These are phyloP conservation scores for Corynorhinus townsendii DNA, from an alignment of 2,113 vertebrate genomes.

Conservation along the genomic window DNA sequence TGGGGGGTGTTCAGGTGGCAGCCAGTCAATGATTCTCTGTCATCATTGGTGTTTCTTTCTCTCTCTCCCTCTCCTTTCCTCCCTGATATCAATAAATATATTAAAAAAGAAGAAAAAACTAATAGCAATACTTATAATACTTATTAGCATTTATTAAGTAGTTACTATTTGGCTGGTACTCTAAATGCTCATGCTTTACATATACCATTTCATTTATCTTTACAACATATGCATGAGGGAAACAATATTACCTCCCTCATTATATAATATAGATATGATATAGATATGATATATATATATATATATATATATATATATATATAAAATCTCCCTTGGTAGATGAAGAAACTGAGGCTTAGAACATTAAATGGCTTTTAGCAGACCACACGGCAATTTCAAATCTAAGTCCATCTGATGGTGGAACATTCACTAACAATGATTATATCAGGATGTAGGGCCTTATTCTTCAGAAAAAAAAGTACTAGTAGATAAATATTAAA, in stretches of 20 bases:
- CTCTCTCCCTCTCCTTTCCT: too few relatives aligned
- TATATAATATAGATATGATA: neutral
- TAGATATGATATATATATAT: too few relatives aligned
- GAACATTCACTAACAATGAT: neutral
- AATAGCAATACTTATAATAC: neutral
- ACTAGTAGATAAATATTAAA: conserved; percentile 31
- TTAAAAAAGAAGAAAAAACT: too few relatives aligned
- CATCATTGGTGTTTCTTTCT: too few relatives aligned
- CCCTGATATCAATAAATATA: too few relatives aligned
- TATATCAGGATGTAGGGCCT: neutral
- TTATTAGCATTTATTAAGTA: neutral
- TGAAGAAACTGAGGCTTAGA: neutral
- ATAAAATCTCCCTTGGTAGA: neutral
- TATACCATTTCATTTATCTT: neutral
- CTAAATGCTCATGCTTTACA: neutral
- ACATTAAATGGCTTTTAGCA: neutral
- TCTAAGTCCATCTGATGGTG: neutral
- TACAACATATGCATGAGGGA: neutral
- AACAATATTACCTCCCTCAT: neutral
- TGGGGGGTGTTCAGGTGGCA: too few relatives aligned
- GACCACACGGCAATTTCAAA: neutral
- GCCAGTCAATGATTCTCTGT: too few relatives aligned
- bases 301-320: too few relatives aligned
- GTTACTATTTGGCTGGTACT: neutral
- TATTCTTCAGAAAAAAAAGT: conserved; percentile 11